Base-by-base conservation (phyloP, 2,888 invertebrate genomes). In the Melanargia galathea region DNA sequence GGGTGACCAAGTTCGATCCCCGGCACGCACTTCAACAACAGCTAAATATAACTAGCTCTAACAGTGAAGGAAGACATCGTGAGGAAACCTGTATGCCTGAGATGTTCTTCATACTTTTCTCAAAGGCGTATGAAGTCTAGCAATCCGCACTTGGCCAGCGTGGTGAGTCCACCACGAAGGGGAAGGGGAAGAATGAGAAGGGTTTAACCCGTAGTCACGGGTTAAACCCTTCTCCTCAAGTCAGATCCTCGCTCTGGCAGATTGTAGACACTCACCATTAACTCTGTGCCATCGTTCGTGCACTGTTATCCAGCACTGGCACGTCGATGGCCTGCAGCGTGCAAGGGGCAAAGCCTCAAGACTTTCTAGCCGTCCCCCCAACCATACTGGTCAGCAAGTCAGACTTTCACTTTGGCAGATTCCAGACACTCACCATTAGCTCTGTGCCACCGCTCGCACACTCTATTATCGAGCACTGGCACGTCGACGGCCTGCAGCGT, bases 401-500 rank as follows among this genome's bases (percentile, higher is more conserved):
- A 18, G 24, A 24, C 8, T 20, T 1, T 8, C 40, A 4, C 16
- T n/a, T 2, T 16, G 40, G 45, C 10, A 45, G 20, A 16, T 20
- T 18, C 18, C 2, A 45, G 10, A n/a, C 2, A 60, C 56, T 60
- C 13, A 87, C 94, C 94, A 71, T 94, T 94, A 73, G 93, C 93
- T 48, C 93, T 86, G 73, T 94, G 94, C 93, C 93, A 94, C 74
- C 93, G 82, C 74, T 94, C 94, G 72, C 94, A 94, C 48, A 93
- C 93, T 66, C 97, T 92, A 80, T 97, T 97, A 81, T 97, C 97
- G 64, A 98, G 94, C n/a, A 98, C 97, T 0, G 97, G 98, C 68
- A 98, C 97, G 77, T 97, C 97, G 10, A 97, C 97, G 0, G 97
- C 96, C 84, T 98, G 97, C 60, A 98, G 89, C 0, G 97, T 97